These are phyloP conservation scores for Arnoldichthys spilopterus DNA, from an alignment of 2,797 vertebrate genomes.

Conservation along the genomic window DNA sequence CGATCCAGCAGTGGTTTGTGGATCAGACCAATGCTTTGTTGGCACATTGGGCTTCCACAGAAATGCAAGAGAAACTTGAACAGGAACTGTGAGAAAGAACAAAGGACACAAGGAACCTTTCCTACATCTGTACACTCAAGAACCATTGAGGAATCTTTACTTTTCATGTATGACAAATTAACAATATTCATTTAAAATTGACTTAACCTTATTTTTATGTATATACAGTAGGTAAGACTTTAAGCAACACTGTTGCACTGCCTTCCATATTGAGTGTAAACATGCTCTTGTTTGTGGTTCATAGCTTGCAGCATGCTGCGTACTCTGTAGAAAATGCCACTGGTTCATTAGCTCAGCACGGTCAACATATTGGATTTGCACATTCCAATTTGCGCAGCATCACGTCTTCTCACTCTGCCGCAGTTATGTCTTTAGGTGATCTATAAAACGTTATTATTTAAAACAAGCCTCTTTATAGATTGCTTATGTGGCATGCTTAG, in stretches of 20 bases:
- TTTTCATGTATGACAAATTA: neutral
- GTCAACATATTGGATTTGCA: constrained; percentile 73
- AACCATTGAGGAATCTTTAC: neutral
- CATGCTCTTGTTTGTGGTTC: neutral
- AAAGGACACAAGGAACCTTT: too few species aligned
- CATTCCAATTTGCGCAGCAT: constrained; percentile 68
- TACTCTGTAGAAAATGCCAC: constrained; percentile 72
- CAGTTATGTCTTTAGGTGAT: constrained; percentile 80
- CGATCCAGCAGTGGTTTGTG: too few species aligned
- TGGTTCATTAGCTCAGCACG: constrained; percentile 75
- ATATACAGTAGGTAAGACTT: neutral
- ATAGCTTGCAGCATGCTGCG: constrained; percentile 15
- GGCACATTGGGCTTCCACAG: too few species aligned
- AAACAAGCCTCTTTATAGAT: constrained; percentile 81
- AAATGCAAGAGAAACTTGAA: too few species aligned
- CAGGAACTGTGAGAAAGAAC: too few species aligned
- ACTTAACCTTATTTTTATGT: neutral
- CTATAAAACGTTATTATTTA: constrained; percentile 85
- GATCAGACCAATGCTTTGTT: too few species aligned
- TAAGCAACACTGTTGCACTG: neutral
- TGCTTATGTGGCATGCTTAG: constrained; percentile 79
- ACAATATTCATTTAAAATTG: neutral
- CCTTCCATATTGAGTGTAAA: neutral
- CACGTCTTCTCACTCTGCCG: constrained; percentile 59
- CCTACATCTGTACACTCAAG: too few species aligned